Conservation (phyloP, 1,140 invertebrate genomes). For the Druon quercuslanigerum region DNA sequence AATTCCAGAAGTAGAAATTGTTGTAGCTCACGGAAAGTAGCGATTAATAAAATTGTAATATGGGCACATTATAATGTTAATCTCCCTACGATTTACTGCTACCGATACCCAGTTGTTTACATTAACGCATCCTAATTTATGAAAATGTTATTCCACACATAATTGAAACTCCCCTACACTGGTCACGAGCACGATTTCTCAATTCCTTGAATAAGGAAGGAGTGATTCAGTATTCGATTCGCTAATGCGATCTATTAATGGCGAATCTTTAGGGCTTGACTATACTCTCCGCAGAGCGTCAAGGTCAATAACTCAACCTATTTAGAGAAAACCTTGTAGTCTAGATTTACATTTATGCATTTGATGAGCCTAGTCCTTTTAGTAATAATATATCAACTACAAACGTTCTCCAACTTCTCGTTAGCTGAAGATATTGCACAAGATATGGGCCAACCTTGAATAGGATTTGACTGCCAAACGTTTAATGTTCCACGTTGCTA, state of each 20-base stretch:
- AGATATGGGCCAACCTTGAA: background rate
- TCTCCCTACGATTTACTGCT: background rate
- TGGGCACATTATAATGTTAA: background rate
- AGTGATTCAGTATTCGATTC: slow-evolving; percentile 5
- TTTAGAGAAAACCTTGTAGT: slow-evolving; percentile 1
- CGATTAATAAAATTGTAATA: background rate
- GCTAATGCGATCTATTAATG: slow-evolving; percentile 15
- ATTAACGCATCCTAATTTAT: background rate
- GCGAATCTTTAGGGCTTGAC: background rate
- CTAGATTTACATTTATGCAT: background rate
- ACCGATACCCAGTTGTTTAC: background rate
- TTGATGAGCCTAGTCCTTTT: too few species aligned
- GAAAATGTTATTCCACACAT: background rate
- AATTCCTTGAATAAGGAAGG: background rate
- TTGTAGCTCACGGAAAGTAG: background rate
- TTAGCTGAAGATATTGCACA: background rate
- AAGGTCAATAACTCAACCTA: slow-evolving; percentile 11
- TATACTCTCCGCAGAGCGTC: background rate
- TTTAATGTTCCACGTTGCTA: background rate
- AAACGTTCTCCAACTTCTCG: background rate
- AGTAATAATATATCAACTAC: background rate
- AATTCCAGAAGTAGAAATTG: background rate
- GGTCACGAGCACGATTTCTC: background rate
- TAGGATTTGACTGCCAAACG: background rate
- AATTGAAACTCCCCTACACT: background rate